phyloP scores from a whole-genome alignment of 2,888 invertebrate genomes.

The Thelaira solivaga region DNA sequence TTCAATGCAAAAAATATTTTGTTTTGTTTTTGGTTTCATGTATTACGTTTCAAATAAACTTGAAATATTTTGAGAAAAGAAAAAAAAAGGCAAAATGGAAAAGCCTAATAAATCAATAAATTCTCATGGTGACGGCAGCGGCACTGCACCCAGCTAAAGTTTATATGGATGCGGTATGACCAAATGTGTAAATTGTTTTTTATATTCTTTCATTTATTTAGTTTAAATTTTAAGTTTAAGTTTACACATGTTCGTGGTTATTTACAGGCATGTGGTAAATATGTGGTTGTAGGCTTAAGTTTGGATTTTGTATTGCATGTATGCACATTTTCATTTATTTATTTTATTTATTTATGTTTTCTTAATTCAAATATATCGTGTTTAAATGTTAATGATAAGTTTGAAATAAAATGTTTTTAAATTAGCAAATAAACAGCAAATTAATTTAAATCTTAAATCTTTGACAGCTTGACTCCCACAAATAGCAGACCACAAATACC shows the following conservation, averaged over 20 bases:
- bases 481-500: slow-evolving; percentile 16
- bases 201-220: slow-evolving; percentile 10
- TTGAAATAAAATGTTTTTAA: slow-evolving; percentile 16
- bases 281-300: slow-evolving; percentile 20
- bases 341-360: not conserved
- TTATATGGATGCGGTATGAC: not conserved
- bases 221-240: slow-evolving; percentile 38
- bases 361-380: not conserved
- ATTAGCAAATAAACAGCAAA: slow-evolving; percentile 59
- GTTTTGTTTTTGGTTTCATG: slow-evolving; percentile 20
- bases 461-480: slow-evolving; percentile 60
- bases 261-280: not conserved
- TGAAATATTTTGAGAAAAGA: slow-evolving; percentile 37
- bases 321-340: slow-evolving; percentile 7
- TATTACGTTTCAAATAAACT: slow-evolving; percentile 20
- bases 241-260: slow-evolving; percentile 27
- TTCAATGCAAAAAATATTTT: not conserved
- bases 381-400: slow-evolving; percentile 30
- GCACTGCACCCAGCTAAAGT: slow-evolving; percentile 34
- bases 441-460: slow-evolving; percentile 60
- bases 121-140: not conserved
- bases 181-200: slow-evolving; percentile 25
- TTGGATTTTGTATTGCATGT: slow-evolving; percentile 16
- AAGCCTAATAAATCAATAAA: slow-evolving; percentile 23
- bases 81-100: not conserved